phyloP scores from a whole-genome alignment of 2,113 vertebrate species.

The Haplochromis burtoni region DNA sequence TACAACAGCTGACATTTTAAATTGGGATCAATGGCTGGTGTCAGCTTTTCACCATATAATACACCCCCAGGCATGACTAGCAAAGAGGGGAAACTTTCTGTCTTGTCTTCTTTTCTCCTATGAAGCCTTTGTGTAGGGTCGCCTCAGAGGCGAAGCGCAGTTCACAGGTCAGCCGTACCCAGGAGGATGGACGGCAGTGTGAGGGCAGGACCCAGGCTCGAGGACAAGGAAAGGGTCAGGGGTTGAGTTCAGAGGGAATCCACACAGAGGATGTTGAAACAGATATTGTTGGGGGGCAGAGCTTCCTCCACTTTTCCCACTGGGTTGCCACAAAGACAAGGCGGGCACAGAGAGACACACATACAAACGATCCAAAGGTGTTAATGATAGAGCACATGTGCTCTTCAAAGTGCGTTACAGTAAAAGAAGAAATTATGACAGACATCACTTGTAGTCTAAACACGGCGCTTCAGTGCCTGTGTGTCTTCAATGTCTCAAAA shows the following conservation, averaged over 20 bases:
- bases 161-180: conserved; percentile 62
- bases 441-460: neutral
- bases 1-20: neutral
- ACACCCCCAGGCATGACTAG: conserved; percentile 14
- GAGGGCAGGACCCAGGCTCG: conserved; percentile 29
- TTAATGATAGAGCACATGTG: neutral
- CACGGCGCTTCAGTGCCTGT: neutral
- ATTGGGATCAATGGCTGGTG: neutral
- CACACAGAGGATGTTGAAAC: conserved; percentile 51
- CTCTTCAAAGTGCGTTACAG: neutral
- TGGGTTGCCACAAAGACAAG: neutral
- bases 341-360: neutral
- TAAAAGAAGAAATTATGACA: neutral
- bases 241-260: conserved; percentile 63
- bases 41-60: neutral
- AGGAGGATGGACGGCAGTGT: conserved; percentile 42
- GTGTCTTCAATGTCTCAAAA: neutral
- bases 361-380: neutral
- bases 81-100: conserved; percentile 32
- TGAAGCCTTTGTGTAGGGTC: conserved; percentile 53
- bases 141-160: conserved; percentile 50
- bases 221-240: conserved; percentile 55
- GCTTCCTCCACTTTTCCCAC: neutral
- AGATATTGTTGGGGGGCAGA: conserved; percentile 36
- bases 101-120: conserved; percentile 48